Evolutionary conservation across 1,140 invertebrate species (phyloP), one percentile per base, ranked within the genome.

Genomic region (Trypoxylus dichotomus): DNA sequence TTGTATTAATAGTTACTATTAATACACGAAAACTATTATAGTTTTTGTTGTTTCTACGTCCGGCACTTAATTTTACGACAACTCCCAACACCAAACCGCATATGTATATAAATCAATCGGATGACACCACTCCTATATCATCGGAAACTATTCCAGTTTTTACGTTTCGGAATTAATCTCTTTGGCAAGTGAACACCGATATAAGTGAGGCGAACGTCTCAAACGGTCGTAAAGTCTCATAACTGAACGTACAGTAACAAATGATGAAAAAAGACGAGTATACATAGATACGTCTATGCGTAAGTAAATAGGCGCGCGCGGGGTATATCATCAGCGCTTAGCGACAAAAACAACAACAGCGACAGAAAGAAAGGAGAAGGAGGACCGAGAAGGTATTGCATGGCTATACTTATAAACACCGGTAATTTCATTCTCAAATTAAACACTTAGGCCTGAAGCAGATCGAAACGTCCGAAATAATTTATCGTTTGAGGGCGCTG

Each of bases 371-470:
- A 8, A 37, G 0, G 32, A 37, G 32, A 8, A 37, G 0, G 32
- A 37, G 32, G 32, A 37, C 5, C 5, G 32, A 54, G 47, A n/a
- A 54, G 19, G 47, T 37, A 37, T 37, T 37, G 32, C 32, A 37
- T n/a, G n/a, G 15, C 47, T 54, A 54, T 54, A 54, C 47, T n/a
- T 54, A 54, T 54, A 54, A 15, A 54, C 47, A 54, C 47, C 47
- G 47, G 13, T 54, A 54, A 54, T 54, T 54, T 54, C 47, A 54
- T 54, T 54, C 47, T 54, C 47, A 54, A 54, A 54, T 54, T 54
- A 54, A 54, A 54, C 47, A 54, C 47, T 54, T 54, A 54, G 47
- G 47, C 19, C 47, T 54, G 47, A 54, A 54, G 47, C 47, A 54
- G 47, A 54, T 54, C 47, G 47, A 54, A 54, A 54, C 47, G 47